phyloP scores from a whole-genome alignment of 1,140 invertebrate genomes.

The Armadillidium nasatum region DNA sequence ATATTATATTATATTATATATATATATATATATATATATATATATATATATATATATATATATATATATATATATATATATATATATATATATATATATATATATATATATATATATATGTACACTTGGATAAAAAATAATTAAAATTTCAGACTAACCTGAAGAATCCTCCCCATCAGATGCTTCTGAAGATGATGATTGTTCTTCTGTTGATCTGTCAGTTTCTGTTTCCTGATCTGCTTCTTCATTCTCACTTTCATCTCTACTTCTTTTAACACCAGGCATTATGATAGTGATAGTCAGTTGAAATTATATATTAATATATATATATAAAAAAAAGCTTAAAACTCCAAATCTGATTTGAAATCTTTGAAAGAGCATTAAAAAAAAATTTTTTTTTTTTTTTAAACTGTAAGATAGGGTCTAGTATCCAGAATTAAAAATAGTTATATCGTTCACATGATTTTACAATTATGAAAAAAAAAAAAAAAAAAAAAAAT shows the following conservation, averaged over 20 bases:
- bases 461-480: too few species aligned
- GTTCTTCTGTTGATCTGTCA: slow-evolving; percentile 26
- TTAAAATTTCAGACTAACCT: slow-evolving; percentile 14
- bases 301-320: too few species aligned
- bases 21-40: too few species aligned
- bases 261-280: slow-evolving; percentile 27
- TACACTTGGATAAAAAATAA: slow-evolving; percentile 10
- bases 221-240: slow-evolving; percentile 27
- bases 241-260: slow-evolving; percentile 32
- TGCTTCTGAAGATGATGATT: slow-evolving; percentile 16
- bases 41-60: not conserved
- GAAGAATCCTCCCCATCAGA: slow-evolving; percentile 28
- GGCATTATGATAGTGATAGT: slow-evolving; percentile 20
- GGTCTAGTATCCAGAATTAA: too few species aligned
- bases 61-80: slow-evolving; percentile 21
- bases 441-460: too few species aligned
- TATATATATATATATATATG: slow-evolving; percentile 5
- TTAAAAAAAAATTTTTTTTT: too few species aligned
- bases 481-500: too few species aligned
- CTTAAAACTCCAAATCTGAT: too few species aligned
- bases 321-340: too few species aligned
- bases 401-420: too few species aligned
- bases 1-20: too few species aligned
- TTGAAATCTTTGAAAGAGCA: too few species aligned
- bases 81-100: slow-evolving; percentile 16